Evolutionary conservation across 2,888 invertebrate species (phyloP).

Genomic region (Eupithecia insigniata): DNA sequence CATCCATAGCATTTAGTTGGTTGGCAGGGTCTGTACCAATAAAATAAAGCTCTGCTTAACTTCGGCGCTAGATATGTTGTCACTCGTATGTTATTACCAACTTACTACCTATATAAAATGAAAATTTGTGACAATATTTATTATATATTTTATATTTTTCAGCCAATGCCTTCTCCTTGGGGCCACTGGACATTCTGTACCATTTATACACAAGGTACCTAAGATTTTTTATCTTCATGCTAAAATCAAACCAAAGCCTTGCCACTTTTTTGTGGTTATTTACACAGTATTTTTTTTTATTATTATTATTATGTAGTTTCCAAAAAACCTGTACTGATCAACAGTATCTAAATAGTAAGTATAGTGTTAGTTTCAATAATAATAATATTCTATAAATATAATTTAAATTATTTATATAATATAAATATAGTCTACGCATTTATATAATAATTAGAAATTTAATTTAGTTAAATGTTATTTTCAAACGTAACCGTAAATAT

Average conservation of each 20-base stretch:
- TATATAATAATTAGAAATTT: too few species aligned
- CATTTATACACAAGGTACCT: conserved; percentile 69
- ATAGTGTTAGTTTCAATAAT: too few species aligned
- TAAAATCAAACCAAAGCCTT: neutral
- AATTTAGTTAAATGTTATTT: too few species aligned
- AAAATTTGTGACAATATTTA: neutral
- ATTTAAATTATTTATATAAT: too few species aligned
- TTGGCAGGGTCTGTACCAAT: neutral
- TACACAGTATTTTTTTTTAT: too few species aligned
- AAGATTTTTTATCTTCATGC: neutral
- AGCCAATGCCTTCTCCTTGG: conserved; percentile 62
- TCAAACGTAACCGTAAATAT: too few species aligned
- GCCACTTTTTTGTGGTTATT: neutral
- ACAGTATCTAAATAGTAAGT: too few species aligned
- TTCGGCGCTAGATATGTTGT: neutral
- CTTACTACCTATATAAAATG: neutral
- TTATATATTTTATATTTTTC: conserved; percentile 35
- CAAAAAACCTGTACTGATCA: neutral
- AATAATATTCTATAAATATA: too few species aligned
- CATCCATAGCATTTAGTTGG: neutral
- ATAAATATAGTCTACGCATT: too few species aligned
- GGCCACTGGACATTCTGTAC: conserved; percentile 59
- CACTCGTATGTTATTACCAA: neutral
- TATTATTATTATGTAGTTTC: neutral
- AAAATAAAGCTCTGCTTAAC: neutral